phyloP scores from a whole-genome alignment of 1,140 invertebrate species.

The Leucophenga varia region DNA sequence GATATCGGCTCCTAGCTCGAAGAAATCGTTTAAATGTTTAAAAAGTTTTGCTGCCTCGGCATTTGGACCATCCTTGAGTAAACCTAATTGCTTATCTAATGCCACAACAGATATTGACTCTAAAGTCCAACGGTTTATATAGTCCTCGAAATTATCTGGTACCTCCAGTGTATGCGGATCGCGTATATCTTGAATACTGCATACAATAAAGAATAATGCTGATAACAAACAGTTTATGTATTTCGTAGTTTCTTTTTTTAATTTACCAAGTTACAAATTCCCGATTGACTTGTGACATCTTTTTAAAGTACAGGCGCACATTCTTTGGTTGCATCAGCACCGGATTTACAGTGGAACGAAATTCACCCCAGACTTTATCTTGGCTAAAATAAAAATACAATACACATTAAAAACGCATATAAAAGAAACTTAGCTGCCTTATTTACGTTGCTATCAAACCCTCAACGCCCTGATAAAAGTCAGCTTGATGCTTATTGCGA shows the following conservation, averaged over 20 bases:
- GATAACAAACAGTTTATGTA: neutral
- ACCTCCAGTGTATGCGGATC: conserved; percentile 10
- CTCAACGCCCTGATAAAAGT: conserved; percentile 13
- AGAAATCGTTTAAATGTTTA: neutral
- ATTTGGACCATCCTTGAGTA: neutral
- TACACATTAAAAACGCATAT: neutral
- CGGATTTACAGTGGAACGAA: conserved; percentile 18
- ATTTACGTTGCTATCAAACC: conserved; percentile 10
- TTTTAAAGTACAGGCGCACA: conserved; percentile 8
- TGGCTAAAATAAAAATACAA: neutral
- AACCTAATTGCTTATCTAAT: conserved; percentile 15
- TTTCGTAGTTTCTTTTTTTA: neutral
- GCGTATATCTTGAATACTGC: conserved; percentile 2
- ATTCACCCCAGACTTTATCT: conserved; percentile 15
- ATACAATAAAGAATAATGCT: neutral
- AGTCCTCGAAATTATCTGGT: conserved; percentile 12
- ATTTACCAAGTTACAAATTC: conserved; percentile 8
- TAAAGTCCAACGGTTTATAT: conserved; percentile 16
- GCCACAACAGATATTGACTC: conserved; percentile 15
- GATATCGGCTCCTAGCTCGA: neutral
- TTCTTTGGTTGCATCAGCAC: conserved; percentile 16
- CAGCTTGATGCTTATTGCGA: conserved; percentile 10
- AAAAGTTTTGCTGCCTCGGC: neutral
- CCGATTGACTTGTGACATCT: conserved; percentile 5
- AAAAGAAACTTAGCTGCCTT: neutral